Evolutionary conservation across 92 coral and sea anemone genomes (phyloP).

Genomic region (Nematostella vectensis): DNA sequence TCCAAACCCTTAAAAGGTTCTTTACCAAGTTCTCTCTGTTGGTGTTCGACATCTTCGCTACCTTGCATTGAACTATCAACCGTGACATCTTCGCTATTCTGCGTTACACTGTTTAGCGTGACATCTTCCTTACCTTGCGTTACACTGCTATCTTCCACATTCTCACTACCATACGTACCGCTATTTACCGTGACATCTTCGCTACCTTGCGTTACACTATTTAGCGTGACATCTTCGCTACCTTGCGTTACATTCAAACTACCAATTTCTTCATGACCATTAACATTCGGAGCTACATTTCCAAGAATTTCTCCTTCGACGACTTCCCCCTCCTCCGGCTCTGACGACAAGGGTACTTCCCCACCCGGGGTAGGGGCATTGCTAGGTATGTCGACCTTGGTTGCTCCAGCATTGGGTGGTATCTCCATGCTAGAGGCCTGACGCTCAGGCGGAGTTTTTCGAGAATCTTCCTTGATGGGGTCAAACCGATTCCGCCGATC

Average conservation of each 20-base stretch:
- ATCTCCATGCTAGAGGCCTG: background rate
- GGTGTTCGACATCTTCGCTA: background rate
- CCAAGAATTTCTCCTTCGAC: no score
- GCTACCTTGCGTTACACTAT: no score
- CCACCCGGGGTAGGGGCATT: background rate
- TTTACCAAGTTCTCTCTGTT: background rate
- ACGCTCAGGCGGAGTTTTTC: no score
- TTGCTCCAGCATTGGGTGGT: background rate
- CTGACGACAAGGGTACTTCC: slow-evolving; percentile 4
- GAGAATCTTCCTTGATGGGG: slow-evolving; percentile 16
- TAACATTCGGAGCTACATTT: background rate
- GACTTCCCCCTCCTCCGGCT: slow-evolving; percentile 74
- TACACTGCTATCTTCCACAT: no score
- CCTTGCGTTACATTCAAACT: no score
- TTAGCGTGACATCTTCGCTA: no score
- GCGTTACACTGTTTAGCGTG: no score
- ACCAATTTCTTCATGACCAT: background rate
- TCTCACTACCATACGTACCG: no score
- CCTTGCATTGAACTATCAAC: no score
- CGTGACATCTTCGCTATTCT: no score
- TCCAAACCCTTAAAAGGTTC: background rate
- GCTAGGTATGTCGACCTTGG: background rate
- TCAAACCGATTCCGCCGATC: slow-evolving; percentile 37
- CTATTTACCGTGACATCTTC: no score
- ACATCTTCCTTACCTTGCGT: no score